phyloP scores from a whole-genome alignment of 2,113 vertebrate genomes.

The Alethe diademata region DNA sequence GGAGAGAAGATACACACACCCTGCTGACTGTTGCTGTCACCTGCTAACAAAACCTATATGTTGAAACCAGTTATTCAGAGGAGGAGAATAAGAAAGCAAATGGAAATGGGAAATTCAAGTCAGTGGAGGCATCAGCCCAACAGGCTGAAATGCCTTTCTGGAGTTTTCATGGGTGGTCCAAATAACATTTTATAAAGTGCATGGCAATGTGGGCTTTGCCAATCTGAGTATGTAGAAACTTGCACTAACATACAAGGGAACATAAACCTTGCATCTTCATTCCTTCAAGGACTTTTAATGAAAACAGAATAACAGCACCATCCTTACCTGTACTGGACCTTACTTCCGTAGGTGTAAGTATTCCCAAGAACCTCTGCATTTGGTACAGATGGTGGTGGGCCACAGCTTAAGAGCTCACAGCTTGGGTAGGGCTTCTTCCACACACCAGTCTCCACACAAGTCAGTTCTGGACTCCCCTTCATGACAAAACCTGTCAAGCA shows the following conservation, averaged over 20 bases:
- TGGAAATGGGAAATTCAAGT: not conserved
- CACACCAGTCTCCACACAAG: conserved; percentile 80
- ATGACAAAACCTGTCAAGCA: conserved; percentile 85
- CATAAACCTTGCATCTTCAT: not conserved
- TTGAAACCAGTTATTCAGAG: not conserved
- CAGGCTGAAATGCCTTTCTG: not conserved
- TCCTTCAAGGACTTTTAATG: not conserved
- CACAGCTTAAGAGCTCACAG: conserved; percentile 87
- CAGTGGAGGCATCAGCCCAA: not conserved
- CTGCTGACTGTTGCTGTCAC: not conserved
- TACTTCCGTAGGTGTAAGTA: conserved; percentile 82
- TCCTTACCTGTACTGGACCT: conserved; percentile 88
- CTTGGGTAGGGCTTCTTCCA: conserved; percentile 87
- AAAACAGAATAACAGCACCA: not conserved
- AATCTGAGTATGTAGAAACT: not conserved
- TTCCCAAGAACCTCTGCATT: conserved; percentile 79
- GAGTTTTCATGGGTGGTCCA: not conserved
- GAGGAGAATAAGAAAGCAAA: not conserved
- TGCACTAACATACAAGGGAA: not conserved
- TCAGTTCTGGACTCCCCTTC: conserved; percentile 78
- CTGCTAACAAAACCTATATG: not conserved
- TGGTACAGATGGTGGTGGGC: conserved; percentile 80
- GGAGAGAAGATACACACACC: not conserved
- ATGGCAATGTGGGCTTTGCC: not conserved
- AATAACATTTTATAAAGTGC: not conserved